Base-by-base conservation (phyloP, 1,140 invertebrate species). In the Helicoverpa armigera region DNA sequence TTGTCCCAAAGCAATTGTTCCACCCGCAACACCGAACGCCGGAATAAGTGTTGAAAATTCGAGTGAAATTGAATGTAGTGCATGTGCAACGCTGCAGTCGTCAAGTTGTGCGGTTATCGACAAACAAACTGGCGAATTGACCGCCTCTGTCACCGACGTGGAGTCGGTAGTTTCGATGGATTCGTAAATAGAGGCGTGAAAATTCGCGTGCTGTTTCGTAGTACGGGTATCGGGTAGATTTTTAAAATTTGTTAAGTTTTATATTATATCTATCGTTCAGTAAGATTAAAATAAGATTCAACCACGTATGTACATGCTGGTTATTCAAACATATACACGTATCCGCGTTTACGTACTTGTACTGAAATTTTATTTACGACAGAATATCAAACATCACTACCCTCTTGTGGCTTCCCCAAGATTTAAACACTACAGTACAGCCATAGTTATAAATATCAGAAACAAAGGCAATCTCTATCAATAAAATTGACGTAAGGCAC, bases 21-120 rank as follows among this genome's bases (percentile, higher is more conserved):
- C 12, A 53, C 31, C 2, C 69, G 50, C 14, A 50, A 54, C 69
- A 54, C 35, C 35, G 35, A 43, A 43, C 35, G 35, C 9, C 7
- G 35, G 35, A 70, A 72, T 72, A 70, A 70, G 50, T 69, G 65
- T 53, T 72, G 69, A 72, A 72, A 72, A 72, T 72, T 72, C 50
- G 14, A 29, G 31, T 29, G 12, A 29, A 72, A 72, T 72, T 72
- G 63, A 48, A 65, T 65, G 69, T 14, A 51, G 18, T 31, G 50
- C 53, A 51, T 29, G 23, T 31, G 29, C 69, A 51, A 3, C 13
- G 7, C 58, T 53, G 50, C 12, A 10, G n/a, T 51, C 69, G 69
- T 72, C 69, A 72, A 72, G 12, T 54, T 29, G 50, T 72, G 69
- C 69, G 50, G 69, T 54, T 72, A 31, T 72, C 18, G 11, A n/a